These are phyloP conservation scores for Sesia apiformis DNA, from an alignment of 2,888 invertebrate species.

Conservation along the genomic window DNA sequence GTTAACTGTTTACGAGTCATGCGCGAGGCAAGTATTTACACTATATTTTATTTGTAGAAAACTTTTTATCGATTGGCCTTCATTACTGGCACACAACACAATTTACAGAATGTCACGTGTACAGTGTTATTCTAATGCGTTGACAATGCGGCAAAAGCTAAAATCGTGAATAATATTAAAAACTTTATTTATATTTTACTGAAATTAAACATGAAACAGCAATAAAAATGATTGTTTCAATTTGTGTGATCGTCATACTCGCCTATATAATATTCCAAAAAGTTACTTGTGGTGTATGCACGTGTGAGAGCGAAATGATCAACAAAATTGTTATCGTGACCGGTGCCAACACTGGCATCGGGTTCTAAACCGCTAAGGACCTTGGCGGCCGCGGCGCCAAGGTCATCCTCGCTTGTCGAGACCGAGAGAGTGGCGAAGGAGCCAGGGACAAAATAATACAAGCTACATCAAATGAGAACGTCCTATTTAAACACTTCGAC, in stretches of 20 bases:
- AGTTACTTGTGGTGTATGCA: constrained; percentile 13
- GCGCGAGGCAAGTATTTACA: too few relatives aligned
- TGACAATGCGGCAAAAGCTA: too few relatives aligned
- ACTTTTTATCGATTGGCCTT: too few relatives aligned
- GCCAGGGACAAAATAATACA: constrained; percentile 75
- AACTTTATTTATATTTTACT: too few relatives aligned
- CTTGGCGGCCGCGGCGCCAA: constrained; percentile 61
- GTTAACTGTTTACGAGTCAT: too few relatives aligned
- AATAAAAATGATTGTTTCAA: background rate
- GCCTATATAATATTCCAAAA: constrained; percentile 8
- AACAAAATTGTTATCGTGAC: constrained; percentile 43
- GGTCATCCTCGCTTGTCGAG: constrained; percentile 70
- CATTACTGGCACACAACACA: too few relatives aligned
- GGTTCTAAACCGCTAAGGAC: constrained; percentile 38
- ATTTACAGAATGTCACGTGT: too few relatives aligned
- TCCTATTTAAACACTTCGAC: constrained; percentile 80
- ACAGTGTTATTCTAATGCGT: too few relatives aligned
- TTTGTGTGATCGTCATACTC: background rate
- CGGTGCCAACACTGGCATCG: constrained; percentile 42
- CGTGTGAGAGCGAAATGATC: constrained; percentile 18
- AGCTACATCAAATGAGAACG: constrained; percentile 77
- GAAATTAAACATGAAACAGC: background rate
- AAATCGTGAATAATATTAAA: too few relatives aligned
- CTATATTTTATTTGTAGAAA: too few relatives aligned
- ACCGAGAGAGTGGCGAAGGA: constrained; percentile 27